These are phyloP conservation scores for Cyrtodaria siliqua DNA, from an alignment of 2,888 invertebrate genomes.

Conservation along the genomic window DNA sequence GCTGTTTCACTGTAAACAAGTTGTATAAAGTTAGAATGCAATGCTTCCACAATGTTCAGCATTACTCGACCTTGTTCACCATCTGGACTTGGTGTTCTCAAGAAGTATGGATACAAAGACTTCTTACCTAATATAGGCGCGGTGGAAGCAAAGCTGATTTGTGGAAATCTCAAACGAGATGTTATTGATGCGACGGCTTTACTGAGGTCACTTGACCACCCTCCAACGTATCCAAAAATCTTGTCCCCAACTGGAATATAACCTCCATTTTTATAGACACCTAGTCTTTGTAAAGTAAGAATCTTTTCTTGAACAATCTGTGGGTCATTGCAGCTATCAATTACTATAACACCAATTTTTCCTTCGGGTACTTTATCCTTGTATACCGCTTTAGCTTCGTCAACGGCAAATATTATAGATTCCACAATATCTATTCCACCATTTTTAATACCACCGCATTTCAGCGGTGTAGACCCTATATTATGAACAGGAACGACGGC, in stretches of 20 bases:
- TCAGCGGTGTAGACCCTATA: conserved; percentile 41
- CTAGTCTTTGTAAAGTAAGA: conserved; percentile 55
- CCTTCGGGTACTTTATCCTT: conserved; percentile 31
- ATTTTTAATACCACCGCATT: conserved; percentile 55
- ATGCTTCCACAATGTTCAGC: conserved; percentile 41
- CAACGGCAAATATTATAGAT: conserved; percentile 56
- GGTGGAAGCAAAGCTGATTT: conserved; percentile 65
- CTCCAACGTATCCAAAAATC: conserved; percentile 65
- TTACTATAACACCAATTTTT: conserved; percentile 58
- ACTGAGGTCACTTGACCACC: conserved; percentile 63
- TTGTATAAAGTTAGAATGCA: conserved; percentile 59
- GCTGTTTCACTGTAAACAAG: conserved; percentile 60
- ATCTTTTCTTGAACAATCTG: conserved; percentile 59
- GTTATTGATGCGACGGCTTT: conserved; percentile 54
- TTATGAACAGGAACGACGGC: conserved; percentile 64
- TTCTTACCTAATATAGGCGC: conserved; percentile 58
- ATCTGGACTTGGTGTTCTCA: conserved; percentile 60
- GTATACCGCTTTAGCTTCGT: conserved; percentile 28
- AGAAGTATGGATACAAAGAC: conserved; percentile 54
- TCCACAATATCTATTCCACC: conserved; percentile 61
- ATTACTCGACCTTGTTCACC: conserved; percentile 56
- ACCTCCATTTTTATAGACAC: conserved; percentile 38
- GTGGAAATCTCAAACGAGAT: conserved; percentile 41
- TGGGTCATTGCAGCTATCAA: conserved; percentile 70
- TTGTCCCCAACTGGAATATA: conserved; percentile 47